Percentiles rank a stretch among this genome's conserved stretches.
These are phyloP conservation scores for Podabrus alpinus DNA, from an alignment of 2,888 invertebrate genomes.

Conservation along the genomic window DNA sequence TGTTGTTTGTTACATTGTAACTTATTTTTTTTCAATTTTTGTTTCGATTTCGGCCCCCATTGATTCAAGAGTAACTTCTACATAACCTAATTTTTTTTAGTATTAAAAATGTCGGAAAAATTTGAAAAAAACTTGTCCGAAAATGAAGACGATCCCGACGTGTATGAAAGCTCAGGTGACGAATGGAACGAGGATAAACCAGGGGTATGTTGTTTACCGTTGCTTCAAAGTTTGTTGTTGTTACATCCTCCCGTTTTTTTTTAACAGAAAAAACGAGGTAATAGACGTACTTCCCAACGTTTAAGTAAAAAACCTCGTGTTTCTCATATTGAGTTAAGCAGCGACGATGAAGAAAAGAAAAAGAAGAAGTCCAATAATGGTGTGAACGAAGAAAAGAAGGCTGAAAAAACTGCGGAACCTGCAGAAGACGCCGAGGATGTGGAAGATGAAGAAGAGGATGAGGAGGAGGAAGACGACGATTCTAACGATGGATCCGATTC, in stretches of 20 bases:
- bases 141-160: slow-evolving; percentile 52
- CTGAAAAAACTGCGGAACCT: neutral
- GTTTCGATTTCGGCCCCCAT: neutral
- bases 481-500: neutral
- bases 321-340: slow-evolving; percentile 38
- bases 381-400: slow-evolving; percentile 38
- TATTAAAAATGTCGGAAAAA: slow-evolving; percentile 16
- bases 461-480: slow-evolving; percentile 4
- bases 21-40: neutral
- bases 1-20: neutral
- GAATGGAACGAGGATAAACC: slow-evolving; percentile 46
- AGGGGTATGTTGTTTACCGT: slow-evolving; percentile 31
- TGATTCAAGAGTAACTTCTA: neutral
- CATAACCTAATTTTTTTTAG: neutral
- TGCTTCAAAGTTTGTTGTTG: neutral
- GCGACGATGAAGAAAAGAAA: slow-evolving; percentile 37
- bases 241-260: neutral
- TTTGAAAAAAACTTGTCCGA: slow-evolving; percentile 42
- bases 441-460: slow-evolving; percentile 5
- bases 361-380: slow-evolving; percentile 34
- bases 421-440: slow-evolving; percentile 1
- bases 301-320: slow-evolving; percentile 47
- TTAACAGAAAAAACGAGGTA: slow-evolving; percentile 42
- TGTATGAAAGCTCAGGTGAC: slow-evolving; percentile 51
- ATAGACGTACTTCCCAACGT: slow-evolving; percentile 43